Percentiles rank a stretch among this genome's conserved stretches.
phyloP scores from a whole-genome alignment of 2,113 vertebrate species.

The Panthera tigris region DNA sequence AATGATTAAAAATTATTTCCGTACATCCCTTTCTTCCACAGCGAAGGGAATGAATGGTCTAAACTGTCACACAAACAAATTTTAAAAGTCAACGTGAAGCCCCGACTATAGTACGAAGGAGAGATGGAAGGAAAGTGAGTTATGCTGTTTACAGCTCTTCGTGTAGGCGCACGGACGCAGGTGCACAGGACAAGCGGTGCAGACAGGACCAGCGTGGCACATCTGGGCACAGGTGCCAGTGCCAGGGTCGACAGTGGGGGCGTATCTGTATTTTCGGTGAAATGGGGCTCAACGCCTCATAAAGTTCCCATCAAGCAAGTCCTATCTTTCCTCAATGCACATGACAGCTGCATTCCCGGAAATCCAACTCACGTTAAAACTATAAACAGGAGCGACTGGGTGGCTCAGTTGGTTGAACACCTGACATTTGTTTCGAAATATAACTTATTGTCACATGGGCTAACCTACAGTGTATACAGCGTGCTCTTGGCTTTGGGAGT shows the following conservation, averaged over 20 bases:
- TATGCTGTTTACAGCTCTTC: fast-evolving
- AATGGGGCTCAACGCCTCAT: background rate
- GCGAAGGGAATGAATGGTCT: background rate
- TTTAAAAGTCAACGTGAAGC: background rate
- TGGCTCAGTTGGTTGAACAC: no score
- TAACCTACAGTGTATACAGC: no score
- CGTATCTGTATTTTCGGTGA: fast-evolving
- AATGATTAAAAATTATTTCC: background rate
- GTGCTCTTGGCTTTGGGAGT: no score
- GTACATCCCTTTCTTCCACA: background rate
- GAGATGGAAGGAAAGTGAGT: background rate
- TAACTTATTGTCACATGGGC: no score
- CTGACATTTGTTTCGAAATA: no score
- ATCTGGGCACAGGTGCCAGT: fast-evolving
- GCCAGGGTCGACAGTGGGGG: fast-evolving
- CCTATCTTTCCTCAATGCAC: background rate
- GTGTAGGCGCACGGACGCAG: fast-evolving
- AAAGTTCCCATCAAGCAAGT: background rate
- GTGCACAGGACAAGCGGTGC: fast-evolving
- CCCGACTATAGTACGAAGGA: fast-evolving
- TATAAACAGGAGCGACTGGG: no score
- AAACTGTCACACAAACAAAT: fast-evolving
- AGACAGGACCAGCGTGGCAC: fast-evolving
- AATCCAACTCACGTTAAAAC: background rate
- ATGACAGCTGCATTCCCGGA: background rate